Conservation (phyloP, 1,140 invertebrate species). For the Diachasma alloeum region DNA sequence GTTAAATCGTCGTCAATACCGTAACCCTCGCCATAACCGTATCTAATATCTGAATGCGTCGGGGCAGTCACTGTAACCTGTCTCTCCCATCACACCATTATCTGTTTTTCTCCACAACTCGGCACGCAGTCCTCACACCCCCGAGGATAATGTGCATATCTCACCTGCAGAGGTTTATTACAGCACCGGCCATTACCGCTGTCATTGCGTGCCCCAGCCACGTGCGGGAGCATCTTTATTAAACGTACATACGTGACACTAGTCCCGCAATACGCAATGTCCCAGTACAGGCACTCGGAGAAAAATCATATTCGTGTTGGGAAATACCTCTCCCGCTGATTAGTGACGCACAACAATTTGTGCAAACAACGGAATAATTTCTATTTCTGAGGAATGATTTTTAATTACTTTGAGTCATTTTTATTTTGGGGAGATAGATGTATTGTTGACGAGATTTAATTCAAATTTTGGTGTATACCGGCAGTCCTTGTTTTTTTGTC, state of each 20-base stretch:
- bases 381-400: no score
- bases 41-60: no score
- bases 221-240: conserved; percentile 42
- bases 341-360: no score
- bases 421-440: no score
- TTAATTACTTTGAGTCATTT: no score
- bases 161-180: conserved; percentile 41
- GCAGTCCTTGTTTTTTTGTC: no score
- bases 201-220: conserved; percentile 37
- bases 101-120: conserved; percentile 21
- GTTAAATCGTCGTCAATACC: neutral
- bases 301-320: no score
- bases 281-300: neutral
- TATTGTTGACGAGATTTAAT: no score
- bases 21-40: neutral
- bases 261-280: conserved; percentile 8
- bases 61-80: neutral
- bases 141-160: conserved; percentile 39
- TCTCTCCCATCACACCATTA: neutral
- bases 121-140: conserved; percentile 9
- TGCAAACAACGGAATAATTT: no score
- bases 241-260: conserved; percentile 19
- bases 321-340: no score
- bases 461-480: no score
- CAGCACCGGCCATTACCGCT: conserved; percentile 40